Percentiles rank a stretch among this genome's conserved stretches.
phyloP scores from a whole-genome alignment of 2,797 vertebrate species.

The Melanotaenia boesemani region DNA sequence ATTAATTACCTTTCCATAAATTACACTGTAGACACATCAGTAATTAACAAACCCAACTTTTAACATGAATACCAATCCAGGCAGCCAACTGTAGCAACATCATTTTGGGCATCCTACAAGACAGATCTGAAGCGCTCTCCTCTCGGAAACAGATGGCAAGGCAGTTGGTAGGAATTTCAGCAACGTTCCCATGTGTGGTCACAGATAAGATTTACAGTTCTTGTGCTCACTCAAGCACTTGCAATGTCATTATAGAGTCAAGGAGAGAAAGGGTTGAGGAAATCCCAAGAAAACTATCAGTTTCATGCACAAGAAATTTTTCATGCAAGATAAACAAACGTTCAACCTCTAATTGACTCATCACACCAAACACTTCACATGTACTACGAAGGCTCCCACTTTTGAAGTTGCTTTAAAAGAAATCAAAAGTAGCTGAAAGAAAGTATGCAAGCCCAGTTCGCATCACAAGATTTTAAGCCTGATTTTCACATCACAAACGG shows the following conservation, averaged over 20 bases:
- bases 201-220: slow-evolving; percentile 59
- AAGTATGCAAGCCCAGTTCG: neutral
- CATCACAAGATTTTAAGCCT: neutral
- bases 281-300: slow-evolving; percentile 20
- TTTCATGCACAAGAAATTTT: slow-evolving; percentile 15
- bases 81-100: slow-evolving; percentile 60
- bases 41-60: slow-evolving; percentile 63
- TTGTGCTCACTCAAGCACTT: slow-evolving; percentile 39
- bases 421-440: neutral
- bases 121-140: slow-evolving; percentile 57
- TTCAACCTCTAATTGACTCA: slow-evolving; percentile 1
- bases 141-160: slow-evolving; percentile 79
- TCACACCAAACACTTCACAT: slow-evolving; percentile 1
- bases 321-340: slow-evolving; percentile 22
- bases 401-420: neutral
- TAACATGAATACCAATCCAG: slow-evolving; percentile 53
- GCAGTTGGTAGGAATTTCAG: slow-evolving; percentile 81
- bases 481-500: neutral
- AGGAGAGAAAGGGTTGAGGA: slow-evolving; percentile 13
- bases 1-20: too few relatives aligned
- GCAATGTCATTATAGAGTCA: slow-evolving; percentile 20
- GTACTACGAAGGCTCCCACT: neutral
- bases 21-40: neutral
- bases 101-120: slow-evolving; percentile 60
- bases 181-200: slow-evolving; percentile 62